Percentiles rank a stretch among this genome's conserved stretches.
Evolutionary conservation across 2,113 vertebrate genomes (phyloP).

Genomic region (Daphoenositta chrysoptera): DNA sequence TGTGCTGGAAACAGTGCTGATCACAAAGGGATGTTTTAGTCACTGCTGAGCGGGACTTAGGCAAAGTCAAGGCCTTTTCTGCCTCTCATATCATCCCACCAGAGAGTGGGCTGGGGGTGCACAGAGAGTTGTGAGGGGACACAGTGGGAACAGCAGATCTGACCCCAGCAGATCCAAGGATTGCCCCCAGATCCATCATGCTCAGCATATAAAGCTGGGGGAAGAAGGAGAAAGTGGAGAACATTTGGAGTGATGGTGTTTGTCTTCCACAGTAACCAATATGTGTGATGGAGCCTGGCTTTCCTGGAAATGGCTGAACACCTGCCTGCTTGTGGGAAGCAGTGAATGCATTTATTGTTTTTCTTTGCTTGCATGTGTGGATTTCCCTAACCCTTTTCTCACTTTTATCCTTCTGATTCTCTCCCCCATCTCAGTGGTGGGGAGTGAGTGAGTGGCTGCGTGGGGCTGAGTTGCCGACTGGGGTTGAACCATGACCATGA

Average conservation of each 20-base stretch:
- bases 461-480: neutral
- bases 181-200: neutral
- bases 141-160: fast-evolving
- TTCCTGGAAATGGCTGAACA: neutral
- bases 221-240: neutral
- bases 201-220: neutral
- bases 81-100: neutral
- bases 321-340: neutral
- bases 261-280: neutral
- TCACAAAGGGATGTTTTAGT: neutral
- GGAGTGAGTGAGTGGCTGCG: neutral
- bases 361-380: neutral
- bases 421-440: neutral
- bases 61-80: neutral
- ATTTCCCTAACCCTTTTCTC: neutral
- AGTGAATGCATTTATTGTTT: neutral
- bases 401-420: neutral
- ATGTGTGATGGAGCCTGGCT: neutral
- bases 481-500: neutral
- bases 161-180: neutral
- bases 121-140: no score
- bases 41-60: neutral
- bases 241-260: neutral
- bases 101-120: fast-evolving
- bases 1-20: neutral